These are phyloP conservation scores for Neolamprologus sp. DNA, from an alignment of 2,113 vertebrate species.

Conservation along the genomic window DNA sequence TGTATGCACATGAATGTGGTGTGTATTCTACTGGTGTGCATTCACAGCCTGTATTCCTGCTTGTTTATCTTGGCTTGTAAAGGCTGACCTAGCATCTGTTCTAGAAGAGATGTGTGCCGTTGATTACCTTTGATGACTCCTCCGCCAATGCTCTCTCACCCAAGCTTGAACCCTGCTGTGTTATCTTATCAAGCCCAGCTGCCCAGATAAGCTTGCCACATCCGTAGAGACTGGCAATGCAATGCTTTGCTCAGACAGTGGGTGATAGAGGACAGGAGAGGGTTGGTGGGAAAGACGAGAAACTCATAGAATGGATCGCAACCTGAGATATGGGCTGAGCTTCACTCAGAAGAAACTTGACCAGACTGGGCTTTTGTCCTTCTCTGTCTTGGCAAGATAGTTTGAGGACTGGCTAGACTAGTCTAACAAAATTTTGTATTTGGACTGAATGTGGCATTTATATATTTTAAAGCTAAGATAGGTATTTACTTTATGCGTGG, in stretches of 20 bases:
- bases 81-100: slow-evolving; percentile 44
- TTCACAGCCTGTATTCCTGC: background rate
- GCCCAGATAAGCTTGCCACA: slow-evolving; percentile 44
- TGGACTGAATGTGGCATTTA: background rate
- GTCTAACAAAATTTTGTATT: background rate
- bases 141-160: slow-evolving; percentile 25
- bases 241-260: background rate
- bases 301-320: background rate
- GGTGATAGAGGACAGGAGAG: background rate
- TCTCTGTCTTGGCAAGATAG: background rate
- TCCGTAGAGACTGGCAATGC: slow-evolving; percentile 39
- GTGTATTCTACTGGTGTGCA: background rate
- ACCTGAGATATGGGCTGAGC: background rate
- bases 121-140: slow-evolving; percentile 39
- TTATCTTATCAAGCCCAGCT: slow-evolving; percentile 55
- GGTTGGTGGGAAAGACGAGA: background rate
- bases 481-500: background rate
- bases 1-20: background rate
- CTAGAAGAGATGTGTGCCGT: slow-evolving; percentile 21
- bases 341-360: slow-evolving; percentile 8
- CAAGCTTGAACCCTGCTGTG: slow-evolving; percentile 21
- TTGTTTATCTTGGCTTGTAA: slow-evolving; percentile 25
- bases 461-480: background rate
- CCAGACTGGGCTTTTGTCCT: background rate
- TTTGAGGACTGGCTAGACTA: background rate